Percentiles rank a stretch among this genome's conserved stretches.
These are phyloP conservation scores for Bursaphelenchus okinawaensis DNA, from an alignment of 2,888 invertebrate genomes.

Conservation along the genomic window DNA sequence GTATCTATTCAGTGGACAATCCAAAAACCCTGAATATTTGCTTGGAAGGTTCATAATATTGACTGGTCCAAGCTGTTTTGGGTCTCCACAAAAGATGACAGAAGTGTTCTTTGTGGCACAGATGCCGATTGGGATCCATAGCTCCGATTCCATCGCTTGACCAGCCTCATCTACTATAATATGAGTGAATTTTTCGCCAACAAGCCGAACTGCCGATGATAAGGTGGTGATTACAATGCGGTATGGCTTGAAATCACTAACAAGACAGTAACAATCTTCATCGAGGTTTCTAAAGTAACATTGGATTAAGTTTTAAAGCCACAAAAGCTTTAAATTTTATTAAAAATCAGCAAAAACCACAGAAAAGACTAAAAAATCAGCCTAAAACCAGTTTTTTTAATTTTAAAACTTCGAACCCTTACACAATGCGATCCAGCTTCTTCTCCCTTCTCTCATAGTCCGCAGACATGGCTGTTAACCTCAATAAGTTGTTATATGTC, in stretches of 20 bases:
- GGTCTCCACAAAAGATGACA: constrained; percentile 30
- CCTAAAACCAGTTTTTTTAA: no score
- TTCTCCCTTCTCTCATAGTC: neutral
- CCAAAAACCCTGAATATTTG: constrained; percentile 15
- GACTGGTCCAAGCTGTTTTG: constrained; percentile 32
- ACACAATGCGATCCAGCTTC: neutral
- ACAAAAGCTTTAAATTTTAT: no score
- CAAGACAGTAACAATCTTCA: no score
- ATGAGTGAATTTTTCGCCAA: constrained; percentile 18
- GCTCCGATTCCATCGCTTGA: constrained; percentile 32
- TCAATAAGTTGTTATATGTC: neutral
- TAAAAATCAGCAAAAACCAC: no score
- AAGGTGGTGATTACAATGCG: neutral
- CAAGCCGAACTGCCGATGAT: neutral
- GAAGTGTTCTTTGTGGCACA: constrained; percentile 20
- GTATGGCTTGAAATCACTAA: neutral
- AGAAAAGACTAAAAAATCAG: no score
- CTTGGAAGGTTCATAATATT: constrained; percentile 16
- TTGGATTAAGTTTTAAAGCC: no score
- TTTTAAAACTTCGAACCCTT: neutral
- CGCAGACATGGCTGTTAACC: neutral
- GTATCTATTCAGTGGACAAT: constrained; percentile 22
- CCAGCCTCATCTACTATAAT: constrained; percentile 37
- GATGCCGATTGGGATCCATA: constrained; percentile 29
- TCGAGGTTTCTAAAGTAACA: no score